Base-by-base conservation (phyloP, 2,797 vertebrate genomes). In the Phyllotis vaccarum region DNA sequence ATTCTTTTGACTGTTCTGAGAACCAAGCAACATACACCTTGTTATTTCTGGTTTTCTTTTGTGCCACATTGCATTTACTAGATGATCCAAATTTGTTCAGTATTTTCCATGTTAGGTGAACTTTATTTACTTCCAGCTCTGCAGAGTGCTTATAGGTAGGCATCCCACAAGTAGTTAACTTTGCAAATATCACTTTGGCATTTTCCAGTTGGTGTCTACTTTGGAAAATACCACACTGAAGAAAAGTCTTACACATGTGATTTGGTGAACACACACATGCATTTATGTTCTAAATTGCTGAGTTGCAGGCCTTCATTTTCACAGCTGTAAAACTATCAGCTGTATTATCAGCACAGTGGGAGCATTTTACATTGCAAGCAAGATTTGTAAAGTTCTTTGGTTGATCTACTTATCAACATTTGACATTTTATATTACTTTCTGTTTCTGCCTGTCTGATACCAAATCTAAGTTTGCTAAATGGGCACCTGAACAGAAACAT, bases 381-480 rank as follows among this genome's bases (percentile, higher is more conserved):
- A 54, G 60, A 31, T 4, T 54, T 5, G 24, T 80, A 21, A 75
- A 43, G 7, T 86, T 96, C 49, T 83, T 22, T 52, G 3, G 3
- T 68, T 78, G 34, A 34, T 40, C 60, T 40, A 66, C 34, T n/a
- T 74, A 52, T 58, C 29, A 89, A 34, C 5, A 54, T 43, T 70
- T 86, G 75, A 2, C n/a, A 86, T 74, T 94, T 94, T 66, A 40
- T 37, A 43, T 88, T 8, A 66, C 80, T 93, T 92, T 92, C 81
- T 86, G 56, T 87, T 75, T 72, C 66, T 89, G 21, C 21, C 22
- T 49, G 22, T 79, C 31, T 78, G n/a, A 86, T 87, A 72, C 19
- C 58, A 91, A 93, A 64, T 54, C 10, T n/a, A 66, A 12, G 10
- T 49, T 92, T 64, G 66, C 46, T 91, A 86, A 93, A 87, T 17